These are phyloP conservation scores for Aphelocoma coerulescens DNA, from an alignment of 2,113 vertebrate genomes.

Conservation along the genomic window DNA sequence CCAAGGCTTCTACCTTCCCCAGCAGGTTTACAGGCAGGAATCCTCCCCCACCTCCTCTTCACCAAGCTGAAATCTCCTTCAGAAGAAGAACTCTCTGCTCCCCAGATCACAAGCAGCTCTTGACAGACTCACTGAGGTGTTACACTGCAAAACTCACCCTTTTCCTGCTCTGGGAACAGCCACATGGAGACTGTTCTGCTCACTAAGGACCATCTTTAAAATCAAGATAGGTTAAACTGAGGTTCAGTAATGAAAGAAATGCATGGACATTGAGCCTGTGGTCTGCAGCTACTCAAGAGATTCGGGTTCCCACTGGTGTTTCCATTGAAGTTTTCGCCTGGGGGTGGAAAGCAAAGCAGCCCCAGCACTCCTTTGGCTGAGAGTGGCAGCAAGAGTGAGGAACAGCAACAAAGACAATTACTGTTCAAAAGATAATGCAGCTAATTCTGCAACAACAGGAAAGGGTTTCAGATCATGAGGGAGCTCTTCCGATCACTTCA, in stretches of 20 bases:
- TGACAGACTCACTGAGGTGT: not conserved
- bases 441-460: not conserved
- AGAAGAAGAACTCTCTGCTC: not conserved
- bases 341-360: not conserved
- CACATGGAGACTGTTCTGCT: not conserved
- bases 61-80: not conserved
- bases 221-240: not conserved
- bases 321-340: not conserved
- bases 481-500: not conserved
- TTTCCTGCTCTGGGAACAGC: not conserved
- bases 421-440: not conserved
- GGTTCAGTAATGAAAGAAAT: not conserved
- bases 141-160: not conserved
- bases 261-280: not conserved
- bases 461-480: not conserved
- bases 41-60: not conserved
- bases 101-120: not conserved
- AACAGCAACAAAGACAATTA: not conserved
- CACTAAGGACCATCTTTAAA: not conserved
- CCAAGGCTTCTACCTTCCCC: not conserved
- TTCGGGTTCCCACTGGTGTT: not conserved
- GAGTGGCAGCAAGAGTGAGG: not conserved
- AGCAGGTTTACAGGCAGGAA: not conserved
- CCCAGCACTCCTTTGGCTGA: not conserved
- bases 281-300: not conserved